Evolutionary conservation across 1,140 invertebrate genomes (phyloP), one percentile per base, ranked within the genome.

Genomic region (Anastrepha ludens): DNA sequence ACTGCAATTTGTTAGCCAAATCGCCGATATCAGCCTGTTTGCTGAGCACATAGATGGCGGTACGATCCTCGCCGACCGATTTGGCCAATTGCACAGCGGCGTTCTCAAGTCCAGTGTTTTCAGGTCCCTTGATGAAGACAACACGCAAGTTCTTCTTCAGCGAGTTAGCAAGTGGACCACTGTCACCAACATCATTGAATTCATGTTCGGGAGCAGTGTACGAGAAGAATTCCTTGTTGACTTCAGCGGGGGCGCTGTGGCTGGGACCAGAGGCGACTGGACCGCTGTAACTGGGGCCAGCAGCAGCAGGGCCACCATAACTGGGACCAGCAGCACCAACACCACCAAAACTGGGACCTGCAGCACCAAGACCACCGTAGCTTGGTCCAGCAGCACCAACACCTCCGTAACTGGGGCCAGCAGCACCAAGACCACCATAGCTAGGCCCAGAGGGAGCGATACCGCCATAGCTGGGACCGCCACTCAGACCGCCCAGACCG

Each of bases 91-190:
- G 90, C 55, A 91, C 85, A 29, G 91, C 91, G 20, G 90, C 91
- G 87, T 91, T 89, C 85, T 91, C 90, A 85, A 92, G 64, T 9
- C 90, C 90, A 86, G 88, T 88, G 89, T 91, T 91, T 88, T 92
- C 91, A 85, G 91, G 91, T 88, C 90, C 91, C 89, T 92, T 92
- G 86, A 92, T 91, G 89, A 92, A 91, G 87, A 92, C 89, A 15
- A 92, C 91, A 4, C 91, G 90, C 17, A 92, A 88, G 44, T 81
- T 90, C 74, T 91, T 90, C 88, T 92, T 92, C 9, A 91, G 11
- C 0, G 90, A 89, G 47, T 88, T 87, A 6, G 87, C 20, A 9
- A 90, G 87, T n/a, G 88, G 88, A 62, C 91, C 88, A 7, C 88
- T 67, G 60, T 81, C 87, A 9, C 89, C 81, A 11, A 89, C 89